phyloP scores from a whole-genome alignment of 2,888 invertebrate genomes.

The Zhengitettix transpicula region DNA sequence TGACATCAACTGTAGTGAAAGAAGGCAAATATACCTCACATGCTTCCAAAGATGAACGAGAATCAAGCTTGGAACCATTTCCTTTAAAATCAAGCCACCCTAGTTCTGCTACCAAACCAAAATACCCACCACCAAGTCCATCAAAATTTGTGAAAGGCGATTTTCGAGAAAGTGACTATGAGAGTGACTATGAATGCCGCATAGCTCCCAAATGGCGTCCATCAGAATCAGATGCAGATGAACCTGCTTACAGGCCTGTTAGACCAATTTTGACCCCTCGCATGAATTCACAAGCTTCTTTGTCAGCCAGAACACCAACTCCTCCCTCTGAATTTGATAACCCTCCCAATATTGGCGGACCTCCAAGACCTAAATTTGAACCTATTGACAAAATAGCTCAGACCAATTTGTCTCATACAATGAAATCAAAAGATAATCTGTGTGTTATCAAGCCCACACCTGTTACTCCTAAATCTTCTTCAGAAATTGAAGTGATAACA shows the following conservation, averaged over 20 bases:
- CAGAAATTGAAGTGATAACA: constrained; percentile 18
- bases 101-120: constrained; percentile 22
- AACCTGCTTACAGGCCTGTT: constrained; percentile 38
- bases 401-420: constrained; percentile 14
- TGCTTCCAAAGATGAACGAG: constrained; percentile 6
- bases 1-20: constrained; percentile 27
- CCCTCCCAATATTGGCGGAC: constrained; percentile 26
- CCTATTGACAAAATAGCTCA: constrained; percentile 30
- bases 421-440: constrained; percentile 22
- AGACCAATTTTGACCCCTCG: constrained; percentile 37
- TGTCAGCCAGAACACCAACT: constrained; percentile 30
- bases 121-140: constrained; percentile 37
- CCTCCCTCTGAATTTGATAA: constrained; percentile 41
- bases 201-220: constrained; percentile 44
- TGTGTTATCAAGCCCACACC: constrained; percentile 36
- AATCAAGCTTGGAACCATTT: constrained; percentile 25
- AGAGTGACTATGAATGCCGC: constrained; percentile 44
- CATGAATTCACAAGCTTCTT: constrained; percentile 25
- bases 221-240: constrained; percentile 33
- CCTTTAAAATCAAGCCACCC: constrained; percentile 28
- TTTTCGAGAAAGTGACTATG: constrained; percentile 51
- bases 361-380: constrained; percentile 37
- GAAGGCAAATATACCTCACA: constrained; percentile 14
- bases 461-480: constrained; percentile 25
- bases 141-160: constrained; percentile 48